Base-by-base conservation (phyloP, 2,888 invertebrate species). In the Xiphydria camelus region DNA sequence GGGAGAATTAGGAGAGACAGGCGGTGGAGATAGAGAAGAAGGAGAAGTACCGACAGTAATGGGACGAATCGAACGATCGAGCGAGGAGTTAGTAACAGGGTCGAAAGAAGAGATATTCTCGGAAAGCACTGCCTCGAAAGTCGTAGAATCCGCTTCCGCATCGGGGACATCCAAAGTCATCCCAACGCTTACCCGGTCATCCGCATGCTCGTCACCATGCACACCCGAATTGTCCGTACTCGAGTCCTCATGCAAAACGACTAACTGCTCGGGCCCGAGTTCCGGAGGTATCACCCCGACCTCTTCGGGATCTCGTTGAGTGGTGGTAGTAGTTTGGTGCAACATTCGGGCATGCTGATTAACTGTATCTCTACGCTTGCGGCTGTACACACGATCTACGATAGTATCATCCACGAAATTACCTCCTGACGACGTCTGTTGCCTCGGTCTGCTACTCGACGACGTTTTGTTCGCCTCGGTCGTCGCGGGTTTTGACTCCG, bases 401-500 rank as follows among this genome's bases (percentile, higher is more conserved):
- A 68, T 67, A n/a, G n/a, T n/a, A 66, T 76, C 76, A 76, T 75
- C 76, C 76, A 75, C 53, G 61, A 65, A 65, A 64, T 76, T 81
- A 81, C 81, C 81, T 80, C 80, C 81, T 45, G 70, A 59, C 17
- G 68, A 61, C 18, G 68, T 52, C 44, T 65, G 72, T 44, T 65
- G 72, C 14, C 69, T 64, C 47, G 70, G 60, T 77, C 80, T 76
- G 62, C 79, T 77, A 53, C 79, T 83, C 61, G 84, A 79, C 58
- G 87, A 78, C 61, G 89, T 87, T 68, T 86, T 84, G 77, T 89
- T 87, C 66, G 79, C 84, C 68, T 86, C 86, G 55, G 86, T 79
- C 57, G 85, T 83, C 62, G 86, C 82, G 54, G 85, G 81, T 77
- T 89, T 89, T 45, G 87, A 83, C 47, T 88, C 83, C 55, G 76